A percentile compares a stretch with the other conserved stretches of the same genome.
Evolutionary conservation across 1,140 invertebrate species (phyloP).

Genomic region (Aplysia californica): DNA sequence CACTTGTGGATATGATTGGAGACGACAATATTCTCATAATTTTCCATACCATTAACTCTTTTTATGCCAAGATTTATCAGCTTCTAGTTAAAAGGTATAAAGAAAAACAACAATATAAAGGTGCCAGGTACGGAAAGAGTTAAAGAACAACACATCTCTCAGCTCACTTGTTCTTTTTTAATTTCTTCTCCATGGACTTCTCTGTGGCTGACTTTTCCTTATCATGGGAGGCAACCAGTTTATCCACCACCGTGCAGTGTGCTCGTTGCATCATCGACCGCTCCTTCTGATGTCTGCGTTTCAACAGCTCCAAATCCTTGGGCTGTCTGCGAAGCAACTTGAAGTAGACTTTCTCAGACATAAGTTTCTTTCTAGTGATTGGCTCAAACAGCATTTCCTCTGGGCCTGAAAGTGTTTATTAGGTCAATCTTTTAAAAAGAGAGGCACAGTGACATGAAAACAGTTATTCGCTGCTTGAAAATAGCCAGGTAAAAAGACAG

Average conservation of each 20-base stretch:
- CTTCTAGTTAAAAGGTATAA: too few species aligned
- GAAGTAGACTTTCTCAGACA: constrained; percentile 91
- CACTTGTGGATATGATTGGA: too few species aligned
- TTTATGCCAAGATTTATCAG: too few species aligned
- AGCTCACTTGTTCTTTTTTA: constrained; percentile 65
- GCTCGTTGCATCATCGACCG: constrained; percentile 90
- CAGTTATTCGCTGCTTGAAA: too few species aligned
- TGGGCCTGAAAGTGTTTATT: neutral
- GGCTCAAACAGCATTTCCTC: constrained; percentile 72
- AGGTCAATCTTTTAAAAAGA: neutral
- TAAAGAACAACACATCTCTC: too few species aligned
- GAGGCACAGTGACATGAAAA: too few species aligned
- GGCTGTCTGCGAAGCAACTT: constrained; percentile 97
- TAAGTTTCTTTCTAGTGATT: constrained; percentile 89
- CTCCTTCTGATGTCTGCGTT: constrained; percentile 95
- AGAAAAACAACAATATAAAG: too few species aligned
- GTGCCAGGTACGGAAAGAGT: too few species aligned
- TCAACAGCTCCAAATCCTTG: constrained; percentile 92
- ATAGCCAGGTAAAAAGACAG: neutral
- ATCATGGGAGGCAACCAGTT: constrained; percentile 76
- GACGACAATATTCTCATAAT: too few species aligned
- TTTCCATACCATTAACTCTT: too few species aligned
- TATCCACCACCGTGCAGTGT: constrained; percentile 95
- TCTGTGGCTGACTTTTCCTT: constrained; percentile 62
- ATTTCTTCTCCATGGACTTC: constrained; percentile 58